These are phyloP conservation scores for Argyra leucocephala DNA, from an alignment of 2,888 invertebrate genomes.

Conservation along the genomic window DNA sequence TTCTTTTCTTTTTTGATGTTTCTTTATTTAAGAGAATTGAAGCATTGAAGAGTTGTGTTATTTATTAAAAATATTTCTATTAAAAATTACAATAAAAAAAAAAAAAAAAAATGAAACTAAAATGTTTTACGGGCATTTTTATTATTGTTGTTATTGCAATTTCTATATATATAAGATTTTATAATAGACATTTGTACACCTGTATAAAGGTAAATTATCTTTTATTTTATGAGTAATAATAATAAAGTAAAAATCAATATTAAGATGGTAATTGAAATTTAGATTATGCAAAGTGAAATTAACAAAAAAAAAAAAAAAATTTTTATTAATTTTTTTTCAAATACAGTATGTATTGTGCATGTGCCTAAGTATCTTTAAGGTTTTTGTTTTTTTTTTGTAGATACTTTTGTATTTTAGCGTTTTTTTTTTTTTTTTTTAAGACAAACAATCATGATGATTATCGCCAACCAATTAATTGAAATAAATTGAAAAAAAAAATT, in stretches of 20 bases:
- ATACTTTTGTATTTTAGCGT: too few relatives aligned
- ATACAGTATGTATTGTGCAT: too few relatives aligned
- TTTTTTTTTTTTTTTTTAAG: neutral
- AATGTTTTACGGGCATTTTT: neutral
- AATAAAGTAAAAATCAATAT: neutral
- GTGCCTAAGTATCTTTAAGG: too few relatives aligned
- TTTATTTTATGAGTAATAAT: conserved; percentile 6
- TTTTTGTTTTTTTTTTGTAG: too few relatives aligned
- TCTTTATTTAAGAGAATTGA: too few relatives aligned
- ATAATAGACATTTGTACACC: neutral
- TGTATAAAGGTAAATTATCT: neutral
- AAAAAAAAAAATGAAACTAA: neutral
- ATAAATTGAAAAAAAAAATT: neutral
- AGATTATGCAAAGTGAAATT: neutral
- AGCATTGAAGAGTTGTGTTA: too few relatives aligned
- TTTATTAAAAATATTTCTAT: too few relatives aligned
- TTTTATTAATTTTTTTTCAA: too few relatives aligned
- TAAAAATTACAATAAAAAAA: too few relatives aligned
- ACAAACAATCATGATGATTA: neutral
- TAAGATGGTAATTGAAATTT: neutral
- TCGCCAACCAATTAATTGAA: neutral
- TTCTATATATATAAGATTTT: too few relatives aligned
- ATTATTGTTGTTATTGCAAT: too few relatives aligned
- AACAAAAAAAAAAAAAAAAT: too few relatives aligned
- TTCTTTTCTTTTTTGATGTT: neutral